A percentile compares a stretch with the other conserved stretches of the same genome.
Evolutionary conservation across 2,113 vertebrate genomes (phyloP).

Genomic region (Syngnathus floridae): DNA sequence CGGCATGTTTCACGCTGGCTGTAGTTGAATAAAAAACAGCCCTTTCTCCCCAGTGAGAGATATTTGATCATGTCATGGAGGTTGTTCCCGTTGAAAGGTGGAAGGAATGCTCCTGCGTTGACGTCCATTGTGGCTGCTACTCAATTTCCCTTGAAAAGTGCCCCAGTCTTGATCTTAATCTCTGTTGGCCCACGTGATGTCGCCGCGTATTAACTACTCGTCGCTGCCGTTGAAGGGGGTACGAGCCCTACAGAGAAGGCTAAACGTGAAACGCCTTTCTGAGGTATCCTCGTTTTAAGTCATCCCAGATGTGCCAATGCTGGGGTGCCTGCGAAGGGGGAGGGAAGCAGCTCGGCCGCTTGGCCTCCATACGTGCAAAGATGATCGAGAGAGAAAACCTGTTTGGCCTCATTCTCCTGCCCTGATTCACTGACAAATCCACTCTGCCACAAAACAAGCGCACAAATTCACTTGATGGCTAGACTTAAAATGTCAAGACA

Average conservation of each 20-base stretch:
- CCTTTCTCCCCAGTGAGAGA: not conserved
- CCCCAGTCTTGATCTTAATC: slow-evolving; percentile 10
- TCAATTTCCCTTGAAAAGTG: slow-evolving; percentile 23
- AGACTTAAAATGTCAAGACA: not conserved
- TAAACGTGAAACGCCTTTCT: slow-evolving; percentile 25
- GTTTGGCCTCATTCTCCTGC: not conserved
- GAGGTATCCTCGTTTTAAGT: slow-evolving; percentile 54
- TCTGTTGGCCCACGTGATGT: not conserved
- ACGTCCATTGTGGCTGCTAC: slow-evolving; percentile 11
- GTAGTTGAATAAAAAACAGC: no score
- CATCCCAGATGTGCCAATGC: slow-evolving; percentile 70
- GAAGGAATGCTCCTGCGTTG: slow-evolving; percentile 50
- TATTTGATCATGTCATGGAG: slow-evolving; percentile 17
- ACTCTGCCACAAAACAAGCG: not conserved
- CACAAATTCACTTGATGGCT: not conserved
- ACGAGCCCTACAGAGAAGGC: slow-evolving; percentile 45
- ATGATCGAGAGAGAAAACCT: not conserved
- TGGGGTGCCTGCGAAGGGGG: not conserved
- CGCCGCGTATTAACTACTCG: no score
- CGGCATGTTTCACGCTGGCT: no score
- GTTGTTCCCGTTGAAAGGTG: slow-evolving; percentile 28
- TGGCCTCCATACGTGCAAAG: not conserved
- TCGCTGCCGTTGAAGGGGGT: not conserved
- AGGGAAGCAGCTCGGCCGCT: not conserved
- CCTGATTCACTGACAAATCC: not conserved